Base-by-base conservation (phyloP, 2,113 vertebrate genomes). In the Chaenogobius annularis region DNA sequence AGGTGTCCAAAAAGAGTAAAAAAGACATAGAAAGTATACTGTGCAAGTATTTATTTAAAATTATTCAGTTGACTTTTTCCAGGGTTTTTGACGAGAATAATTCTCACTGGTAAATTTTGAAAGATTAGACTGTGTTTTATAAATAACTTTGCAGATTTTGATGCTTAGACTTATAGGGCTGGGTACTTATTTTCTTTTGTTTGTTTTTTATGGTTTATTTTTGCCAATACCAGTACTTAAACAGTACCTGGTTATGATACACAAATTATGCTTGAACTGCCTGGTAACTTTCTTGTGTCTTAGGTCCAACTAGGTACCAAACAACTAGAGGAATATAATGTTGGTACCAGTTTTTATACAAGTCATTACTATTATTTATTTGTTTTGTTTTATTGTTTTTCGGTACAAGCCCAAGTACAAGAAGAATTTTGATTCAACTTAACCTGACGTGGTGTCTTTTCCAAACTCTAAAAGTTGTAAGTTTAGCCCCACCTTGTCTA, bases 1-100 rank as follows among this genome's bases (percentile, higher is more conserved):
- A 80, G 69, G 73, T 59, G 59, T 87, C 85, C 85, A 88, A 47
- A 58, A 76, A 74, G 87, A 83, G 61, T 54, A 66, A 72, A 63
- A 20, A 68, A 77, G 75, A 74, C 61, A 68, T 66, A 63, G 55
- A 12, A n/a, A 12, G 55, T 43, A 56, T 66, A 46, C 17, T 19
- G 20, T 22, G 63, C 14, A 37, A 31, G 17, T 48, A 43, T 64
- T 69, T 10, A 3, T 0, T 40, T 40, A 40, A 40, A 40, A 40
- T 11, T 46, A 10, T 46, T 46, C 44, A 5, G 37, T 46, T 2
- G 2, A 46, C 44, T 46, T 13, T 35, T 35, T 40, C 3, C 17
- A 4, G 8, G n/a, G 2, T 19, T 63, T 63, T n/a, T 63, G 61
- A 61, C 58, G 35, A 31, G 58, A 17, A 35, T 35, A 3, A 61